Evolutionary conservation across 2,888 invertebrate species (phyloP).

Genomic region (Trachelus iudaicus): DNA sequence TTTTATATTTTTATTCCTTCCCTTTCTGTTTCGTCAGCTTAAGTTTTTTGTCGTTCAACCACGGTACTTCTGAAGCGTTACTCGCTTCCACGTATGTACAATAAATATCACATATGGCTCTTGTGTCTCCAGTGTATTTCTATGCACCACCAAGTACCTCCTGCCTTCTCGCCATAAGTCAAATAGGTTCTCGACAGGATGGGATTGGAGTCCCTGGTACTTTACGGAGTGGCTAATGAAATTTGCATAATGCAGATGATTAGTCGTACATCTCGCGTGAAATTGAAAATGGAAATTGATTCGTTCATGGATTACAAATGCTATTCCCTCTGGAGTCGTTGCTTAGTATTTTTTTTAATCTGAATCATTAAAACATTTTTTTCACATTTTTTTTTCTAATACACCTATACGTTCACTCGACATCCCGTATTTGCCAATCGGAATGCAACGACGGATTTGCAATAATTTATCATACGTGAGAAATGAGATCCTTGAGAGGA

Average conservation of each 20-base stretch:
- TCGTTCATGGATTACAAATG: slow-evolving; percentile 1
- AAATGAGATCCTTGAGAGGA: not conserved
- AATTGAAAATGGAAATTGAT: slow-evolving; percentile 18
- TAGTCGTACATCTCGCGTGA: slow-evolving; percentile 8
- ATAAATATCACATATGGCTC: not conserved
- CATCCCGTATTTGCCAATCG: not conserved
- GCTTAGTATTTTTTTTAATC: not conserved
- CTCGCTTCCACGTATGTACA: not conserved
- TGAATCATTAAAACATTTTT: not conserved
- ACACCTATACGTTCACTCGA: not conserved
- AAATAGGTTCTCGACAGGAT: not conserved
- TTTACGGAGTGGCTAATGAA: slow-evolving; percentile 11
- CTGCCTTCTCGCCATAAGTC: not conserved
- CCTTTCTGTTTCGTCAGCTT: not conserved
- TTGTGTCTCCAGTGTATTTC: not conserved
- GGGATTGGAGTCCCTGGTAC: not conserved
- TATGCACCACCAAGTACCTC: not conserved
- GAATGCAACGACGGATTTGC: not conserved
- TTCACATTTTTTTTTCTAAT: not conserved
- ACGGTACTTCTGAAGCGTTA: not conserved
- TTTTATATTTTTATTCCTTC: not conserved
- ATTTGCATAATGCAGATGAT: slow-evolving; percentile 17
- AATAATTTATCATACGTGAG: not conserved
- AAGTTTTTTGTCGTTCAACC: not conserved
- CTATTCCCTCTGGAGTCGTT: not conserved